Base-by-base conservation (phyloP, 2,113 vertebrate genomes). In the Ardeotis arabs region DNA sequence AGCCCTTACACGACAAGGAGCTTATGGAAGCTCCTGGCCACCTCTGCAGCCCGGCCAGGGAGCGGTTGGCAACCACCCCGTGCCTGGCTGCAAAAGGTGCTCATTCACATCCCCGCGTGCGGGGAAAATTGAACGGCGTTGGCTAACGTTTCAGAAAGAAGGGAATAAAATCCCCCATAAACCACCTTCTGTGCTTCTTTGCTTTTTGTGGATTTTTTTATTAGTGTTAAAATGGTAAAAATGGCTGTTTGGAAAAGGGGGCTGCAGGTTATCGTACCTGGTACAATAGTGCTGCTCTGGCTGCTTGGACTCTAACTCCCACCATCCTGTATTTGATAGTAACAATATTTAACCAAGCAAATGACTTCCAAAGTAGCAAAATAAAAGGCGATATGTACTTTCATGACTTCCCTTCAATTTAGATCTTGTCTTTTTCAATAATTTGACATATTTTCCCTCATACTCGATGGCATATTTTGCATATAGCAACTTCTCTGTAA, bases 321-420 rank as follows among this genome's bases (percentile, higher is more conserved):
- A 10, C 24, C 28, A 23, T 74, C 21, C 0, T 25, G 17, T 45
- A 24, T 92, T 89, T 92, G 95, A 86, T 53, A 84, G 28, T 64
- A 84, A 72, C 37, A 56, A 55, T 87, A 80, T 84, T 93, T 84
- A 90, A 72, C 33, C 31, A 75, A 90, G 85, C 37, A 82, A 93
- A 96, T 86, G 2, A 62, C 69, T 94, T 95, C 85, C 25, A 59
- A 75, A 90, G 56, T 53, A 72, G 37, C 72, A 74, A 90, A 92
- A 89, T 78, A 75, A 93, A 92, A 89, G 17, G 27, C 9, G 37
- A 74, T 64, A 56, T 15, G 14, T 58, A 39, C 37, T 84, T 91
- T 92, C 69, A 89, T 73, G 44, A 69, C 58, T 94, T 93, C 59
- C 37, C 35, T 83, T 94, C 79, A 70, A 29, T 89, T 95, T 90